Evolutionary conservation across 2,888 invertebrate genomes (phyloP), one percentile per base, ranked within the genome.

Genomic region (Heteromyza rotundicornis): DNA sequence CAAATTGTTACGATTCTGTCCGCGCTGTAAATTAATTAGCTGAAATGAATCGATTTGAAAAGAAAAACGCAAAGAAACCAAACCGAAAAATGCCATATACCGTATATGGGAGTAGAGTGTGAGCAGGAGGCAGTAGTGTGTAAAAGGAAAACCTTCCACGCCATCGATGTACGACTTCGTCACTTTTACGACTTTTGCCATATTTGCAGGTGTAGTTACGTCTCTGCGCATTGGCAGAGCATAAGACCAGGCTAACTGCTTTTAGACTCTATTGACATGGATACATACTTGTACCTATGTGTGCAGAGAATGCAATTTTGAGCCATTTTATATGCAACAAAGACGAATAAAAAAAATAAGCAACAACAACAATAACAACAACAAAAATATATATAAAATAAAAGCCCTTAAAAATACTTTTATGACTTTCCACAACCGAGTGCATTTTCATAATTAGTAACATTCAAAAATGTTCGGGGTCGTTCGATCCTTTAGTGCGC

Each of bases 21-120:
- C 57, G 66, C 68, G 68, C 71, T 73, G 70, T 73, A 75, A 76
- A 76, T 77, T 76, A 77, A 77, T 77, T 77, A 77, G 74, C 73
- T 72, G 67, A 70, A 75, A 69, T 71, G 74, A 77, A 77, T 75
- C 75, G 74, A 74, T 73, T 68, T 65, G 7, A 47, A 40, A 40
- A 40, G 10, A 40, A 40, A 40, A 40, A n/a, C 3, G 14, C 14
- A 23, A 50, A 36, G 35, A 36, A 23, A 50, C 49, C 5, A 40
- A 40, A 40, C n/a, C n/a, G n/a, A n/a, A n/a, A n/a, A n/a, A n/a
- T n/a, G n/a, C n/a, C n/a, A n/a, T n/a, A n/a, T n/a, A n/a, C n/a
- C n/a, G n/a, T n/a, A n/a, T n/a, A n/a, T n/a, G n/a, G n/a, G n/a
- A n/a, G n/a, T n/a, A n/a, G n/a, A n/a, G n/a, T n/a, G n/a, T n/a